Evolutionary conservation across 2,797 vertebrate species (phyloP), one percentile per base, ranked within the genome.

Genomic region (Onychomys leucogaster): DNA sequence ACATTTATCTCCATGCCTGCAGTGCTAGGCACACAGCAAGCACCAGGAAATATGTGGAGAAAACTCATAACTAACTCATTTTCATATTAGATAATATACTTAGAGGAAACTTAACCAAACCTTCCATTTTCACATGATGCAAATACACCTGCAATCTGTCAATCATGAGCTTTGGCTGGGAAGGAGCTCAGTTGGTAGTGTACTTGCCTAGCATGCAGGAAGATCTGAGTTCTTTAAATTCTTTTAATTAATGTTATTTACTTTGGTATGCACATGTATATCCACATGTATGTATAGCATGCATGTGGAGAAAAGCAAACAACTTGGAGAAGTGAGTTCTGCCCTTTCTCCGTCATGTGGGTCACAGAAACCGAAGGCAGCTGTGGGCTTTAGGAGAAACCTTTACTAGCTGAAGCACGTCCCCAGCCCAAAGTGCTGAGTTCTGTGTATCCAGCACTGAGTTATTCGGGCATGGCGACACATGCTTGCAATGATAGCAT

Each of bases 1-100:
- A 43, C 49, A 92, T 85, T 93, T 82, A 88, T 63, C 83, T 91
- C 77, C 93, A 5, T 57, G 93, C 80, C 65, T 84, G 88, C 29
- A 90, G 63, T 67, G 32, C 41, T 71, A 93, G 46, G 46, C 27
- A 89, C 49, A 94, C 0, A 92, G 37, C 14, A 90, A 37, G 17
- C 80, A 25, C 80, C 69, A 89, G 11, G 29, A 90, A 89, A 94
- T 76, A 49, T 78, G 34, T 90, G 25, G 78, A 86, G 41, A 89
- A 94, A 93, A 91, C 69, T 59, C 61, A 90, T 43, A 81, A 67
- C 46, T 57, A 85, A 83, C 59, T 94, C 43, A 93, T 57, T 16
- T 75, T 1, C 82, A 67, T 37, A 80, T 82, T 81, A 94, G 57
- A 75, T 78, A 67, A 82, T 73, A 76, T 37, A 81, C 63, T 43